phyloP scores from a whole-genome alignment of 2,888 invertebrate genomes.

The Chrysina gloriosa region DNA sequence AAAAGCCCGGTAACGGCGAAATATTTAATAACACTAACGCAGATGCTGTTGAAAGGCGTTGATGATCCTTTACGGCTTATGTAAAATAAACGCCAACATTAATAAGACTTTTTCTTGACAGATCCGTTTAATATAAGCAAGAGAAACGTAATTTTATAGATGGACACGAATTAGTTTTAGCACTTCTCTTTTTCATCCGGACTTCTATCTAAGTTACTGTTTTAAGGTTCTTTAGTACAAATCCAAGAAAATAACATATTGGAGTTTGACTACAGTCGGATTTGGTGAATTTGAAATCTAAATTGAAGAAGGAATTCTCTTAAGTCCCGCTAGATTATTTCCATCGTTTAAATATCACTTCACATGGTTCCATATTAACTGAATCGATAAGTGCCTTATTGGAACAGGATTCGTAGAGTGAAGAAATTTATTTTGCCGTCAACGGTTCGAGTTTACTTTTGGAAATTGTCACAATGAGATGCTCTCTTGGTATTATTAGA shows the following conservation, averaged over 20 bases:
- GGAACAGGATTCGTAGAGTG: too few relatives aligned
- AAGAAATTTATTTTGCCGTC: too few relatives aligned
- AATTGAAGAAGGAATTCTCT: slow-evolving; percentile 61
- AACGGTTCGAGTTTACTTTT: too few relatives aligned
- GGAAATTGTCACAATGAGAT: too few relatives aligned
- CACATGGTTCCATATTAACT: slow-evolving; percentile 10
- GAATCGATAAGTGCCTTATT: too few relatives aligned
- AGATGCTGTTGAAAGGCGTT: not conserved
- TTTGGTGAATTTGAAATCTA: slow-evolving; percentile 60
- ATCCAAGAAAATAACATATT: not conserved
- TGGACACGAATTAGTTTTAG: not conserved
- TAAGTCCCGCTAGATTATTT: slow-evolving; percentile 54
- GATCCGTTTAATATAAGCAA: not conserved
- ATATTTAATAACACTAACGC: slow-evolving; percentile 1
- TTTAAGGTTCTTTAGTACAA: not conserved
- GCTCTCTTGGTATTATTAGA: too few relatives aligned
- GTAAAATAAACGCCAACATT: not conserved
- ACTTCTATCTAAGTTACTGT: not conserved
- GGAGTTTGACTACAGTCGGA: slow-evolving; percentile 56
- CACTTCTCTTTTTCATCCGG: not conserved
- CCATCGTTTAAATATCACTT: slow-evolving; percentile 48
- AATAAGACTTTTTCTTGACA: not conserved
- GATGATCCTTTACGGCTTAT: not conserved
- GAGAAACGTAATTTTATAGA: too few relatives aligned
- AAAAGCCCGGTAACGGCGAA: not conserved